Base-by-base conservation (phyloP, 30 jellyfish, hydroid and myxozoan genomes). In the Aurelia coerulea region DNA sequence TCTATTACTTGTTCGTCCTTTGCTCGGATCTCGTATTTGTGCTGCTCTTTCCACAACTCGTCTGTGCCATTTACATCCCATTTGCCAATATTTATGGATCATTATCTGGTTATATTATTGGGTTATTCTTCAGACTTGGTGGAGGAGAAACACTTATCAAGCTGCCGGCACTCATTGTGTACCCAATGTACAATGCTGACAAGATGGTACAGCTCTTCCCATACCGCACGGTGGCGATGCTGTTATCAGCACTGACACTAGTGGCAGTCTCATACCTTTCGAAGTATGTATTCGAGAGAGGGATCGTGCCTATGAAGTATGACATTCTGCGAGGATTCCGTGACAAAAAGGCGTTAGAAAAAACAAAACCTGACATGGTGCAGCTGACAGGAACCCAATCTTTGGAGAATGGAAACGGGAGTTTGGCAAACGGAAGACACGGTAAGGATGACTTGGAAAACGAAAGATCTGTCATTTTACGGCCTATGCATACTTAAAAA, bases 161-260 rank as follows among this genome's bases (percentile, higher is more conserved):
- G 65, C 65, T 88, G 64, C 68, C 85, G 17, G 92, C 96, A 35
- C 60, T 88, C 41, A 88, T 88, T 39, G 39, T 68, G 6, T 88
- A 77, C 64, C 96, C 96, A 17, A 76, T 74, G 88, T 78, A 88
- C 88, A 65, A 63, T 33, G 91, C 62, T 54, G 82, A 74, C 1
- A 66, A 60, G 60, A 35, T 65, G 46, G 52, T 66, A 15, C 91
- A 84, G 37, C 74, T 79, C 10, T 85, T 86, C 62, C 96, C 96
- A 9, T 86, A 86, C 79, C 96, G 98, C 65, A 91, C 96, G 4
- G 23, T 91, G 60, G 66, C 98, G 15, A 91, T 91, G 98, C 72
- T 79, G 23, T 18, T 91, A 14, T 85, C 98, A 8, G 62, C 82
- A 59, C 17, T 63, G 18, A 73, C 91, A 14, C 94, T 91, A 17